Evolutionary conservation across 2,113 vertebrate genomes (phyloP), one percentile per base, ranked within the genome.

Genomic region (Etheostoma cragini): DNA sequence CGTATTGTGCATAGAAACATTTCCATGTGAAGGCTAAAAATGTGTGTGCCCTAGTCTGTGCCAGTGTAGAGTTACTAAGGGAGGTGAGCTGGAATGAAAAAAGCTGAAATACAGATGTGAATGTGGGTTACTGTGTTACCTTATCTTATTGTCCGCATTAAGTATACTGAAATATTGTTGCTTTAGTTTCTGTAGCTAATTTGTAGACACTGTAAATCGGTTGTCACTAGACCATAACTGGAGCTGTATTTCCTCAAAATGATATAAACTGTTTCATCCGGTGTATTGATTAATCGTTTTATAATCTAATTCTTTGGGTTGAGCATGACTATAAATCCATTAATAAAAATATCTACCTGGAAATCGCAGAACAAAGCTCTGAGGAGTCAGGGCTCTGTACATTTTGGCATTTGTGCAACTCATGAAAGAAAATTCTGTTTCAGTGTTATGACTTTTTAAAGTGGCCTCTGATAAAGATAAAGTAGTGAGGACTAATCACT

Each of bases 401-500:
- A 84, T 78, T 94, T 94, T 93, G 91, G 90, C 92, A 94, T 95
- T 94, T 94, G 93, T 73, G 61, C 89, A 93, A 94, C 72, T 87
- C 14, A 38, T 50, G 13, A 78, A 72, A 88, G 12, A 53, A 52
- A 38, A n/a, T 35, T 6, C 24, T 56, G 49, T 65, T 81, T 14
- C 45, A 15, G 26, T 62, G 50, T 22, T 49, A 42, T 22, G 66
- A 81, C 79, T 64, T 94, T 63, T 78, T 81, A 90, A 58, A 54
- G 62, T 58, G 47, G 54, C 58, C 65, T 38, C 33, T 76, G 69
- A 60, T 57, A 57, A 56, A 60, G 13, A 77, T 49, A 76, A 86
- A 87, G 89, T 90, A 87, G 91, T 66, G 86, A 93, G 94, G 85
- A 94, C 92, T 89, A 86, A 80, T 88, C 93, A 97, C 98, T 98